Base-by-base conservation (phyloP, 2,888 invertebrate genomes). In the Acrobeloides nanus region DNA sequence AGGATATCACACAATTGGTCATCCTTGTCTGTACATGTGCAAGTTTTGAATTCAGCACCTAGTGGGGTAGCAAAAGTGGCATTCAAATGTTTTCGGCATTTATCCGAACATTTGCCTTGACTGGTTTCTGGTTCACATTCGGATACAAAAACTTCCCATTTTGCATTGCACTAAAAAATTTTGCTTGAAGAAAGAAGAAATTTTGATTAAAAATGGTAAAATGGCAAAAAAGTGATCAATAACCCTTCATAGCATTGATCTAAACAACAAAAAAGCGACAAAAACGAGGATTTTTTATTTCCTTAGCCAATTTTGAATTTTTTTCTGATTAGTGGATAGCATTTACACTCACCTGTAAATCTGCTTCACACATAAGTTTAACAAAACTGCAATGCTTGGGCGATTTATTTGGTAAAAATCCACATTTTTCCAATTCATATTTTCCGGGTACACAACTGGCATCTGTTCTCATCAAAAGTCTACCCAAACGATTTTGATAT, bases 11-110 rank as follows among this genome's bases (percentile, higher is more conserved):
- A 71, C 26, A 68, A 48, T 40, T 64, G 61, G 54, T 71, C 71
- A 17, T 71, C 71, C 38, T 61, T 61, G 27, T 72, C 61, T 2
- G 71, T 71, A 50, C 71, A 71, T 12, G 68, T 68, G 51, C 71
- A 71, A 27, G 55, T 60, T 6, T 48, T 43, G 46, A 70, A 64
- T 6, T 48, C 48, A 12, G 52, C 51, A 1, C 62, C 62, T 15
- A 43, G 31, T 6, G 42, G 34, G n/a, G 57, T 63, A 31, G 46
- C 39, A 15, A 63, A 37, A n/a, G 60, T 61, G 21, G 56, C 44
- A 33, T 64, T 58, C 46, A 63, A 44, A 32, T 61, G 56, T 20
- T 39, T 26, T 26, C 47, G 51, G 53, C 69, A 69, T 42, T 68
- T 65, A n/a, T 55, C 55, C 15, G 57, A 55, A 50, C 69, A 69